A percentile compares a stretch with the other conserved stretches of the same genome.
These are phyloP conservation scores for Psilopsiagon aymara DNA, from an alignment of 2,113 vertebrate genomes.

Conservation along the genomic window DNA sequence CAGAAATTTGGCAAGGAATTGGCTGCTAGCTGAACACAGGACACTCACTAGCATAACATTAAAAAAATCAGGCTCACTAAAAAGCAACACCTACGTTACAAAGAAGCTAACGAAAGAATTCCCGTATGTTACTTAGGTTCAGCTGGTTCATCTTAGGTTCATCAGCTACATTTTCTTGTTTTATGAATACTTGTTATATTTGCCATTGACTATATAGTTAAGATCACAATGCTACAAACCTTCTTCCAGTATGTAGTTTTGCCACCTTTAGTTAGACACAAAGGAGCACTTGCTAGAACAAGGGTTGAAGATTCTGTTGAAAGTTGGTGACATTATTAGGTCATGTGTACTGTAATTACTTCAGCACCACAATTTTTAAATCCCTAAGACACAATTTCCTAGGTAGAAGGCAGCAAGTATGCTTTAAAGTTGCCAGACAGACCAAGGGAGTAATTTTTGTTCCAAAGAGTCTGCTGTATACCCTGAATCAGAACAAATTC, in stretches of 20 bases:
- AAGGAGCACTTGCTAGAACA: neutral
- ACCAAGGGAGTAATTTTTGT: neutral
- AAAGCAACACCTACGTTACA: constrained; percentile 57
- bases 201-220: constrained; percentile 5
- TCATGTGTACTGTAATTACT: neutral
- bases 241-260: constrained; percentile 24
- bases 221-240: constrained; percentile 41
- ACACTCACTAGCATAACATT: constrained; percentile 35
- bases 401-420: constrained; percentile 3
- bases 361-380: constrained; percentile 30
- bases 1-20: constrained; percentile 29
- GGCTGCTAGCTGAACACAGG: constrained; percentile 37
- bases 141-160: constrained; percentile 61
- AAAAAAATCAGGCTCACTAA: neutral
- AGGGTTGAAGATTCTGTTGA: constrained; percentile 14
- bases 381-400: neutral
- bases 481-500: constrained; percentile 15
- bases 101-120: constrained; percentile 57
- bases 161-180: constrained; percentile 46
- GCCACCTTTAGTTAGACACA: constrained; percentile 1
- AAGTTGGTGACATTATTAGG: neutral
- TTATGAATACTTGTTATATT: constrained; percentile 6
- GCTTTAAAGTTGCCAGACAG: constrained; percentile 1
- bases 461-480: constrained; percentile 15
- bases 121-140: constrained; percentile 54